phyloP scores from a whole-genome alignment of 2,888 invertebrate species.

The Drosophila kambysellisi region DNA sequence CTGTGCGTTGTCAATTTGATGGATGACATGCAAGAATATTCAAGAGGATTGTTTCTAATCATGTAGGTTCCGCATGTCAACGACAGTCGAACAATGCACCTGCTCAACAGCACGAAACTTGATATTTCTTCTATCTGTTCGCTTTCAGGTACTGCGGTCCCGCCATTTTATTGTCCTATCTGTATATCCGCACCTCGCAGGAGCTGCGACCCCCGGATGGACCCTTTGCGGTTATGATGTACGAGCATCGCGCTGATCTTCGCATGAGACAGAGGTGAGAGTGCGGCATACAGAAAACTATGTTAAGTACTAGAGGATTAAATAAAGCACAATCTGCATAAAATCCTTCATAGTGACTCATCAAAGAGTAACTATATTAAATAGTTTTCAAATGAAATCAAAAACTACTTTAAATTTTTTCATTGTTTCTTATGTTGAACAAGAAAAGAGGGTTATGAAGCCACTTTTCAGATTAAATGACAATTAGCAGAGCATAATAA shows the following conservation, averaged over 20 bases:
- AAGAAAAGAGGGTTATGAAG: not conserved
- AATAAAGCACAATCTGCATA: not conserved
- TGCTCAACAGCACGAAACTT: not conserved
- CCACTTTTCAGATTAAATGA: not conserved
- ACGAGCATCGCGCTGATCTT: slow-evolving; percentile 85
- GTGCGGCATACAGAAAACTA: slow-evolving; percentile 10
- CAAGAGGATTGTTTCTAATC: slow-evolving; percentile 88
- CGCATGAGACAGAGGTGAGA: slow-evolving; percentile 84
- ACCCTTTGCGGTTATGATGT: slow-evolving; percentile 87
- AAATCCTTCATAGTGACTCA: not conserved
- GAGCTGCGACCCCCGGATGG: slow-evolving; percentile 87
- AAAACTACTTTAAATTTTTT: not conserved
- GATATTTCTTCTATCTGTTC: not conserved
- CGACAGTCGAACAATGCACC: not conserved
- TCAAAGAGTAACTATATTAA: not conserved
- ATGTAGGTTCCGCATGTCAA: slow-evolving; percentile 86
- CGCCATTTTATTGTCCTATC: slow-evolving; percentile 87
- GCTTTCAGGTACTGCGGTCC: slow-evolving; percentile 84
- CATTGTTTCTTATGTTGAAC: not conserved
- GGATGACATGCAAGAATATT: slow-evolving; percentile 89
- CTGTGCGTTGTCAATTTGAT: slow-evolving; percentile 88
- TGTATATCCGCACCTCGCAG: slow-evolving; percentile 88
- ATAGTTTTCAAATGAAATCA: not conserved
- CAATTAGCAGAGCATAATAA: not conserved
- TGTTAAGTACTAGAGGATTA: not conserved